Conservation (phyloP, 1,140 invertebrate genomes). For the Anastatus disparis region DNA sequence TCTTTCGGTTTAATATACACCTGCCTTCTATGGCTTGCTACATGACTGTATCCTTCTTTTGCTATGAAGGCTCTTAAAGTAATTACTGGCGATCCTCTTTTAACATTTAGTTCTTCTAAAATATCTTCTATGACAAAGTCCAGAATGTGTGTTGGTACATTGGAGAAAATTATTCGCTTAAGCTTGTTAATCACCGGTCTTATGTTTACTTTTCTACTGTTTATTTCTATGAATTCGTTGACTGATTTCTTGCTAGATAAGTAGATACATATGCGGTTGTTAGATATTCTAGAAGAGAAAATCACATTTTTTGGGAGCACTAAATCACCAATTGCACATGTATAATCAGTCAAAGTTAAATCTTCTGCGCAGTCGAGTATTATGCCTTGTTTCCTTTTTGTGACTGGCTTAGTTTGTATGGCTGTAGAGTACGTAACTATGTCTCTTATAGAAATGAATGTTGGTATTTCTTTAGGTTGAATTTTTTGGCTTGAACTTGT, state of each 20-base stretch:
- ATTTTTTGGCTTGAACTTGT: too few relatives aligned
- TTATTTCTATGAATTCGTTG: neutral
- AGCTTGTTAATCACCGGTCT: neutral
- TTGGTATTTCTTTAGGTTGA: too few relatives aligned
- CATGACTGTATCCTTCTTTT: neutral
- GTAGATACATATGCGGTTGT: conserved; percentile 26
- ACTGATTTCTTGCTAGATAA: neutral
- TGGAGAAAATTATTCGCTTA: neutral
- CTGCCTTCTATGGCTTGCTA: neutral
- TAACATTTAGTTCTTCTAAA: neutral
- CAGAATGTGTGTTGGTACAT: neutral
- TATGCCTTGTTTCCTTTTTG: too few relatives aligned
- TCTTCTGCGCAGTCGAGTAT: too few relatives aligned
- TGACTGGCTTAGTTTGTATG: too few relatives aligned
- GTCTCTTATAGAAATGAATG: too few relatives aligned
- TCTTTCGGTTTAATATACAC: neutral
- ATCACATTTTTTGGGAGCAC: conserved; percentile 22
- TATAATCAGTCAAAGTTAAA: neutral
- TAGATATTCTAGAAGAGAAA: conserved; percentile 30
- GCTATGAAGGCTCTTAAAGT: neutral
- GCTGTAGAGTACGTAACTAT: too few relatives aligned
- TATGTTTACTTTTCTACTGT: neutral
- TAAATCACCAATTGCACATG: neutral
- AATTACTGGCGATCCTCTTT: neutral
- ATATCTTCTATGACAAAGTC: neutral